A percentile compares a stretch with the other conserved stretches of the same genome.
Evolutionary conservation across 2,888 invertebrate species (phyloP).

Genomic region (Achlya flavicornis): DNA sequence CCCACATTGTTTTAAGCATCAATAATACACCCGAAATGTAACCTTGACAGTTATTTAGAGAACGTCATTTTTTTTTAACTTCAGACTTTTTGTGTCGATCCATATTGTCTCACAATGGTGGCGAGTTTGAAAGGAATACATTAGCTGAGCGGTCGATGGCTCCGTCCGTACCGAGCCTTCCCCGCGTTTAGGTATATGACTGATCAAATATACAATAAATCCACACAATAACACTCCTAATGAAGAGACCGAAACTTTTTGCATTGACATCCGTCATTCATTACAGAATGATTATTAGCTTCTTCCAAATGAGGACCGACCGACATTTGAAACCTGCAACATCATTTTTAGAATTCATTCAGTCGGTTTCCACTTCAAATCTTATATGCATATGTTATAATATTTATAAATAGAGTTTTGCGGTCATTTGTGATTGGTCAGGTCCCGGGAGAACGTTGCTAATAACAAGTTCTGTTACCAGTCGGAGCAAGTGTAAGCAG

Average conservation of each 20-base stretch:
- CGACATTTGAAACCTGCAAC: neutral
- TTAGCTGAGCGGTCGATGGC: slow-evolving; percentile 67
- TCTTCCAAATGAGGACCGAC: slow-evolving; percentile 2
- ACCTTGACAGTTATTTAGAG: slow-evolving; percentile 62
- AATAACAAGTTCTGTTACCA: slow-evolving; percentile 12
- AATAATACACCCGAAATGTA: slow-evolving; percentile 51
- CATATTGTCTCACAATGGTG: slow-evolving; percentile 70
- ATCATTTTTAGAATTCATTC: slow-evolving; percentile 3
- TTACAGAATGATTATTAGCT: neutral
- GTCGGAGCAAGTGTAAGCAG: slow-evolving; percentile 11
- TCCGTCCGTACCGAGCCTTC: slow-evolving; percentile 31
- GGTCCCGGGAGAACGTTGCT: neutral
- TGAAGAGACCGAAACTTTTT: neutral
- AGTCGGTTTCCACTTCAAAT: neutral
- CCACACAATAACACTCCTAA: slow-evolving; percentile 5
- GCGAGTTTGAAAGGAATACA: slow-evolving; percentile 74
- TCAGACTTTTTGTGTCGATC: slow-evolving; percentile 68
- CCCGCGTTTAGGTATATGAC: slow-evolving; percentile 35
- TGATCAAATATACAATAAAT: slow-evolving; percentile 40
- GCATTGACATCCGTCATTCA: slow-evolving; percentile 3
- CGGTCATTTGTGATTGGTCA: neutral
- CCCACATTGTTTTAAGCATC: slow-evolving; percentile 55
- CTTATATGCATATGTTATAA: neutral
- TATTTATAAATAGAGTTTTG: neutral
- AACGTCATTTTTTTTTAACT: slow-evolving; percentile 60